A percentile compares a stretch with the other conserved stretches of the same genome.
Evolutionary conservation across 2,888 invertebrate species (phyloP).

Genomic region (Dicyrtomina minuta): DNA sequence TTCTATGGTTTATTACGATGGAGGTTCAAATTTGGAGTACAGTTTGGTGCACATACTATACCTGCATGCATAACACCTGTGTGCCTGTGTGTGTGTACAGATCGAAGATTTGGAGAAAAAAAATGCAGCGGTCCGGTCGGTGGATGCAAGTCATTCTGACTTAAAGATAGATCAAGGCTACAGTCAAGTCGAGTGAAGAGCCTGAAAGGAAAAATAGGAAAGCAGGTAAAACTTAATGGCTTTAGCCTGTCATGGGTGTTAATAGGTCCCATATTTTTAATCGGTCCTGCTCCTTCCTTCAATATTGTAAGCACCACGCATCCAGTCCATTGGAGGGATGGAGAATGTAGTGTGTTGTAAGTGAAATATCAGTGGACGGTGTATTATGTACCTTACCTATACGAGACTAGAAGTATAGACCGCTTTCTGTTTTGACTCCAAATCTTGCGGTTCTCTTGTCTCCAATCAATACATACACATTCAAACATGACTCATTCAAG

Average conservation of each 20-base stretch:
- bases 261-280: constrained; percentile 40
- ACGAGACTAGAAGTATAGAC: too few relatives aligned
- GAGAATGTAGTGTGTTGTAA: too few relatives aligned
- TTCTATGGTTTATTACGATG: too few relatives aligned
- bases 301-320: too few relatives aligned
- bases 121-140: not conserved
- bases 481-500: constrained; percentile 14
- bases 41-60: too few relatives aligned
- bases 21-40: too few relatives aligned
- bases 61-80: too few relatives aligned
- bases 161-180: not conserved
- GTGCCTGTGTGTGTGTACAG: too few relatives aligned
- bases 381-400: too few relatives aligned
- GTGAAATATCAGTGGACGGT: too few relatives aligned
- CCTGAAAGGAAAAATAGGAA: constrained; percentile 5
- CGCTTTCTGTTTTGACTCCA: constrained; percentile 27
- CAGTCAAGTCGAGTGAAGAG: not conserved
- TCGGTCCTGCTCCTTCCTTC: constrained; percentile 5
- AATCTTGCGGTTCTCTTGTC: constrained; percentile 20
- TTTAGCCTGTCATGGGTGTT: constrained; percentile 37
- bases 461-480: not conserved
- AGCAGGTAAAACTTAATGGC: constrained; percentile 30
- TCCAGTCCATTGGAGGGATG: too few relatives aligned
- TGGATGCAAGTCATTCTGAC: constrained; percentile 16
- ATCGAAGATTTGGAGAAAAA: too few relatives aligned